phyloP scores from a whole-genome alignment of 2,888 invertebrate genomes.

The Diabrotica balteata region DNA sequence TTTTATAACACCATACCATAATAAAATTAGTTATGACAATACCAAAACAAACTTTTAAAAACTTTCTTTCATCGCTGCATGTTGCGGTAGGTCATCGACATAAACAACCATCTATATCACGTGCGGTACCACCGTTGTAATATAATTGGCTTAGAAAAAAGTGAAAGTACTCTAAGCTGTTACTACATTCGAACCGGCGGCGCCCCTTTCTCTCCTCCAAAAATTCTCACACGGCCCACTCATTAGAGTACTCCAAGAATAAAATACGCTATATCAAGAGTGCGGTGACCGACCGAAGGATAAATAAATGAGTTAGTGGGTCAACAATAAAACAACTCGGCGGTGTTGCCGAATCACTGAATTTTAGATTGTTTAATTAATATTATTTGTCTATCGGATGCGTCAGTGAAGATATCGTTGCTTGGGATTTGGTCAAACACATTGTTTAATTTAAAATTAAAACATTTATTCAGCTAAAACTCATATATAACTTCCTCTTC shows the following conservation, averaged over 20 bases:
- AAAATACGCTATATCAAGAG: conserved; percentile 46
- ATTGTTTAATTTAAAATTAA: too few relatives aligned
- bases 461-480: too few relatives aligned
- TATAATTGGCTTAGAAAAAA: conserved; percentile 33
- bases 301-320: conserved; percentile 62
- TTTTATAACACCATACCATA: too few relatives aligned
- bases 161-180: conserved; percentile 40
- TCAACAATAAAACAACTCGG: conserved; percentile 47
- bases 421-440: too few relatives aligned
- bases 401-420: too few relatives aligned
- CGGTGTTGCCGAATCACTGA: conserved; percentile 13
- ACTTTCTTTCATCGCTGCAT: background rate
- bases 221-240: conserved; percentile 27
- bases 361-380: too few relatives aligned
- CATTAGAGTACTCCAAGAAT: conserved; percentile 23
- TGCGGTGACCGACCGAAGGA: conserved; percentile 54
- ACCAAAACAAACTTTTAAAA: background rate
- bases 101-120: conserved; percentile 23
- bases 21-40: background rate
- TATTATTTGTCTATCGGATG: too few relatives aligned
- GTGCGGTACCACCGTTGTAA: background rate
- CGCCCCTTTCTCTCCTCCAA: conserved; percentile 45
- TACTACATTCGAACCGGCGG: conserved; percentile 9
- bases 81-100: conserved; percentile 37
- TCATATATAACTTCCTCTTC: too few relatives aligned